phyloP scores from a whole-genome alignment of 2,888 invertebrate genomes.

The Heteromyza rotundicornis region DNA sequence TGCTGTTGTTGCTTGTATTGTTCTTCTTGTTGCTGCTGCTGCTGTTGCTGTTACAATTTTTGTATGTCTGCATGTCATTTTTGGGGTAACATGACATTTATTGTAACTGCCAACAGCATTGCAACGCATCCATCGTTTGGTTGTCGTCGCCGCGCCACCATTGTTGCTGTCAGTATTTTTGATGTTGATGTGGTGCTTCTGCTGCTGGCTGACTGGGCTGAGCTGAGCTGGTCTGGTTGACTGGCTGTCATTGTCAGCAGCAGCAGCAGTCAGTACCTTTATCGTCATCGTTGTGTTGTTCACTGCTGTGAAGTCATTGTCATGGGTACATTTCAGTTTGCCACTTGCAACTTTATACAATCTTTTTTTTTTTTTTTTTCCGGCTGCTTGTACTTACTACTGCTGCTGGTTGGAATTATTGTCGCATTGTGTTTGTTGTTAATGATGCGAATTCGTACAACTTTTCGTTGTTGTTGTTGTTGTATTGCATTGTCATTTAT shows the following conservation, averaged over 20 bases:
- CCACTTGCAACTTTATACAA: conserved; percentile 1
- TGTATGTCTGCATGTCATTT: conserved; percentile 12
- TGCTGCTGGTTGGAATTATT: not conserved
- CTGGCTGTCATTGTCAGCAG: not conserved
- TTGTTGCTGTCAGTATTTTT: conserved; percentile 26
- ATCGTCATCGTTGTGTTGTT: not conserved
- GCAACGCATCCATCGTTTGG: conserved; percentile 32
- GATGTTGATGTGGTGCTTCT: not conserved
- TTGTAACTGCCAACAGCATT: conserved; percentile 47
- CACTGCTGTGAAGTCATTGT: conserved; percentile 1
- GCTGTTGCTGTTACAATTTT: not conserved
- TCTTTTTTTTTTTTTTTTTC: not conserved
- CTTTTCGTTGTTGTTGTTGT: not conserved
- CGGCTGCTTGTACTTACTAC: not conserved
- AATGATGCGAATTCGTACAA: conserved; percentile 10
- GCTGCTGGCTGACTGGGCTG: not conserved
- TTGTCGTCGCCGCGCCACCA: conserved; percentile 24
- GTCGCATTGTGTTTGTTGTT: conserved; percentile 11
- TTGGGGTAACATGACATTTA: conserved; percentile 56
- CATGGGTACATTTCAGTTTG: not conserved
- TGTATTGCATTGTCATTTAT: not conserved
- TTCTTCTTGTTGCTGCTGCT: conserved; percentile 10
- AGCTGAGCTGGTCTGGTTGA: not conserved
- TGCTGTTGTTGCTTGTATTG: conserved; percentile 4
- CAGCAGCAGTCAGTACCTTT: not conserved